phyloP scores from a whole-genome alignment of 1,140 invertebrate genomes.

The Plectus sambesii region DNA sequence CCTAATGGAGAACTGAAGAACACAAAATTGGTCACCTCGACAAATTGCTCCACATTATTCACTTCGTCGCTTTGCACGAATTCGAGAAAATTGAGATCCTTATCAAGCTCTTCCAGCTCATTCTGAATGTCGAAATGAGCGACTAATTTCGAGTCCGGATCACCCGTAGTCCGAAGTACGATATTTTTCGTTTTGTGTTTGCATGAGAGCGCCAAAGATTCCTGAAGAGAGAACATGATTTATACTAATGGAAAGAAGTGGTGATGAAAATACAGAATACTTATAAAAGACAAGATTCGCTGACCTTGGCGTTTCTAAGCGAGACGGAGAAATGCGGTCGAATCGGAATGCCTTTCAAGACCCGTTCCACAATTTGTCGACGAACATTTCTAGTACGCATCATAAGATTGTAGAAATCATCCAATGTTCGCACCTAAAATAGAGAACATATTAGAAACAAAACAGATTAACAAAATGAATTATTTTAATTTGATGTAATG shows the following conservation, averaged over 20 bases:
- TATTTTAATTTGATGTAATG: not conserved
- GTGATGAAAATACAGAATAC: slow-evolving; percentile 3
- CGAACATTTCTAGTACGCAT: slow-evolving; percentile 40
- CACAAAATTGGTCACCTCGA: slow-evolving; percentile 29
- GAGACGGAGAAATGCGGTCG: slow-evolving; percentile 40
- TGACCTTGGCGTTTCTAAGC: slow-evolving; percentile 38
- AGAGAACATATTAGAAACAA: no score
- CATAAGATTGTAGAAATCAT: slow-evolving; percentile 43
- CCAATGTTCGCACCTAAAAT: slow-evolving; percentile 23
- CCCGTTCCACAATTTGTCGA: slow-evolving; percentile 42
- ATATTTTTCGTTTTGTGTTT: slow-evolving; percentile 26
- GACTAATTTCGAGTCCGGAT: no score
- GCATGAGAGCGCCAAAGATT: slow-evolving; percentile 38
- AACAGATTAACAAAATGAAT: no score
- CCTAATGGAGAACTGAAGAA: no score
- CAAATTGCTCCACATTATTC: slow-evolving; percentile 41
- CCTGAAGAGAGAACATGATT: slow-evolving; percentile 14
- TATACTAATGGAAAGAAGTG: no score
- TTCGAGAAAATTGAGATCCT: slow-evolving; percentile 39
- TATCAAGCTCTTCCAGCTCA: slow-evolving; percentile 42
- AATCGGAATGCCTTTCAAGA: slow-evolving; percentile 43
- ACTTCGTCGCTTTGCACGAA: slow-evolving; percentile 44
- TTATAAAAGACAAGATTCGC: slow-evolving; percentile 14
- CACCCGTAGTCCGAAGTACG: slow-evolving; percentile 16
- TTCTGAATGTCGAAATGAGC: slow-evolving; percentile 40